A percentile compares a stretch with the other conserved stretches of the same genome.
Conservation (phyloP, 2,797 vertebrate genomes). For the Catamblyrhynchus diadema region DNA sequence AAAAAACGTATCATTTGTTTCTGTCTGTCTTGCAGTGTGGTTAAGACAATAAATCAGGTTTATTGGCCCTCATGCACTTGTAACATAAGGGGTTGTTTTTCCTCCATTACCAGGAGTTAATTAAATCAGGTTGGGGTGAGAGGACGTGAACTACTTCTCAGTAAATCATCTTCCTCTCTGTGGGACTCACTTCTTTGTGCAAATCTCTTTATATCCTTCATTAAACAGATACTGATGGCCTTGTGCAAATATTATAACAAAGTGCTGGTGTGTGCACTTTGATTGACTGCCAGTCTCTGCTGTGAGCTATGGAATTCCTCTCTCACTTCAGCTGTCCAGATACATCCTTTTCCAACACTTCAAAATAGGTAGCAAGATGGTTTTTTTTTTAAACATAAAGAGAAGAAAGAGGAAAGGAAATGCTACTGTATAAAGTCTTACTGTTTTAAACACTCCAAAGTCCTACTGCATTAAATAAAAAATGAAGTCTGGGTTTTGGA, state of each 20-base stretch:
- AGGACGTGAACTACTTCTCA: not conserved
- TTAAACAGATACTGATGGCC: not conserved
- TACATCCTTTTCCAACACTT: not conserved
- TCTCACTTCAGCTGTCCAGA: not conserved
- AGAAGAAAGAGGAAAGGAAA: not conserved
- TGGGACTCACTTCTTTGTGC: not conserved
- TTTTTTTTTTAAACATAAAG: not conserved
- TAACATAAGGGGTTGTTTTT: not conserved
- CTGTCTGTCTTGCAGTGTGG: conserved; percentile 30
- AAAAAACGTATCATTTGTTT: conserved; percentile 52
- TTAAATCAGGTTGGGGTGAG: not conserved
- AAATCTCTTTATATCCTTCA: not conserved
- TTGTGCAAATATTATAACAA: not conserved
- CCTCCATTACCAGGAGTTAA: not conserved
- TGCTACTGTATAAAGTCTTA: not conserved
- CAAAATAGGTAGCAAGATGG: not conserved
- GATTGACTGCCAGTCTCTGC: not conserved
- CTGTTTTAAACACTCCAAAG: not conserved
- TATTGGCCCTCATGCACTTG: not conserved
- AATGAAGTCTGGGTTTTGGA: not conserved
- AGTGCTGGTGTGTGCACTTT: not conserved
- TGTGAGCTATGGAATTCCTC: not conserved
- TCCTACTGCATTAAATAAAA: not conserved
- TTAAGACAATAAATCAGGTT: conserved; percentile 42
- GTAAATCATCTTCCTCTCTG: not conserved